Evolutionary conservation across 2,113 vertebrate genomes (phyloP).

Genomic region (Sander lucioperca): DNA sequence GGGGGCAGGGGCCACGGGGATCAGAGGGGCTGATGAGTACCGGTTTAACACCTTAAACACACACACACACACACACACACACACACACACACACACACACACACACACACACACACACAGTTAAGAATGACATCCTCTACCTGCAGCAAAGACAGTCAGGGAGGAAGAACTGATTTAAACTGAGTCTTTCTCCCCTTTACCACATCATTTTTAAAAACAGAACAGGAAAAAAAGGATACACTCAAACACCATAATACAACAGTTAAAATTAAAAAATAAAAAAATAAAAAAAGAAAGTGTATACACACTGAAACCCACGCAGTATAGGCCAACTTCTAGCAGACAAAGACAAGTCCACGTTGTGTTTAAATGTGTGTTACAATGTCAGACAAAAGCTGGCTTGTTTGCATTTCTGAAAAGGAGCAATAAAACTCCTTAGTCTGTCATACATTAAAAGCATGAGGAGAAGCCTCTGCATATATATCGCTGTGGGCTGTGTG

Average conservation of each 20-base stretch:
- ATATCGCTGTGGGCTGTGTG: conserved; percentile 16
- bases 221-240: neutral
- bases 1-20: conserved; percentile 87
- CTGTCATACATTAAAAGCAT: conserved; percentile 3
- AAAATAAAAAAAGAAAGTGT: no score
- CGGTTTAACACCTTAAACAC: conserved; percentile 91
- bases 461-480: conserved; percentile 34
- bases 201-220: neutral
- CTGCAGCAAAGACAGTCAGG: conserved; percentile 3
- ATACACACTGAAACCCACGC: neutral
- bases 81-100: conserved; percentile 31
- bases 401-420: conserved; percentile 69
- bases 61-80: conserved; percentile 40
- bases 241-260: neutral
- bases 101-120: conserved; percentile 41
- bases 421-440: conserved; percentile 44
- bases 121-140: conserved; percentile 31
- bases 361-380: conserved; percentile 27
- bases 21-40: conserved; percentile 92
- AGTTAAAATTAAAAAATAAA: neutral
- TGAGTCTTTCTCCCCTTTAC: neutral
- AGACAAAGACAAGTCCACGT: conserved; percentile 5
- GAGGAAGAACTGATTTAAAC: neutral
- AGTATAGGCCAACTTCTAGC: neutral
- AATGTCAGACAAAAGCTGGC: conserved; percentile 41